Percentiles rank a stretch among this genome's conserved stretches.
Evolutionary conservation across 2,888 invertebrate genomes (phyloP).

Genomic region (Drosophila monieri): DNA sequence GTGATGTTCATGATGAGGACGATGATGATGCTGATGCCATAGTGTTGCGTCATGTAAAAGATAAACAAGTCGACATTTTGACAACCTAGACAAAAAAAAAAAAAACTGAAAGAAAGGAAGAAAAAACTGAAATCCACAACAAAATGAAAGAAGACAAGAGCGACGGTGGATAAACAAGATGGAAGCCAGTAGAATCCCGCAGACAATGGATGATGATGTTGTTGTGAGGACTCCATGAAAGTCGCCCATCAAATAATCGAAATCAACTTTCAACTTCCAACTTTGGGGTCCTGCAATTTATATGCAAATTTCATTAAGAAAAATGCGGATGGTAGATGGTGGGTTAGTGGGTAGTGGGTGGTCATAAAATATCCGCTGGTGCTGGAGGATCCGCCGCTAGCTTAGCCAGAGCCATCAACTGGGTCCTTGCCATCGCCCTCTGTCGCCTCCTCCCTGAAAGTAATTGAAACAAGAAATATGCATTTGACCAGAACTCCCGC

Average conservation of each 20-base stretch:
- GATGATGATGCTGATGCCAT: constrained; percentile 26
- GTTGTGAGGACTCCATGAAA: constrained; percentile 61
- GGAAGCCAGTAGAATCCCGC: constrained; percentile 13
- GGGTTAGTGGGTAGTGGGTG: neutral
- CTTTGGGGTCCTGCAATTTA: constrained; percentile 66
- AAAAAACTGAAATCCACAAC: constrained; percentile 9
- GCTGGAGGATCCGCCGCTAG: constrained; percentile 48
- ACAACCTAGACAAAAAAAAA: constrained; percentile 53
- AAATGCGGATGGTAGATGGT: constrained; percentile 29
- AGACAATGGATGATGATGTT: constrained; percentile 38
- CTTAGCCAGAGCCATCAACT: constrained; percentile 15
- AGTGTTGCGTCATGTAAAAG: constrained; percentile 66
- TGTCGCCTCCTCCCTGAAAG: constrained; percentile 37
- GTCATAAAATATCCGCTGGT: constrained; percentile 12
- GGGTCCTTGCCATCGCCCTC: neutral
- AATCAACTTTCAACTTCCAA: constrained; percentile 68
- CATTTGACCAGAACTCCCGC: constrained; percentile 62
- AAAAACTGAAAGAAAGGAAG: neutral
- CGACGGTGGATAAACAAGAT: constrained; percentile 9
- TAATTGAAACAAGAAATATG: constrained; percentile 73
- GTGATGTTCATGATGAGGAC: constrained; percentile 18
- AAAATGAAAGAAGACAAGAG: constrained; percentile 23
- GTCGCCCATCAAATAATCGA: constrained; percentile 74
- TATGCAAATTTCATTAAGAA: constrained; percentile 76
- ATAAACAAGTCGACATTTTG: constrained; percentile 76